phyloP scores from a whole-genome alignment of 1,140 invertebrate species.

The Papilio glaucus region DNA sequence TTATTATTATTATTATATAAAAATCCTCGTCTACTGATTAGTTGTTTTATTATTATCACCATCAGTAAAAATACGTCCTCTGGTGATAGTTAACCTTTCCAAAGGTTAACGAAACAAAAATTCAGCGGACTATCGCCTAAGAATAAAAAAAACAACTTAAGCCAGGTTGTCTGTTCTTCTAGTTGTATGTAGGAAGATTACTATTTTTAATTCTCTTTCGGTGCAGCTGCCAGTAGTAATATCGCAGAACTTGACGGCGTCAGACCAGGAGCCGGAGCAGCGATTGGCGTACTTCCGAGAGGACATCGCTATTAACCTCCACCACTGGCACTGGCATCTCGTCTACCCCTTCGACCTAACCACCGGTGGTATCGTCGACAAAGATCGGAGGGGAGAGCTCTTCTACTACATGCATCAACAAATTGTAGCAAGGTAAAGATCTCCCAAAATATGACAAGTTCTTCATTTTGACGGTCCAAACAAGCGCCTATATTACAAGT shows the following conservation, averaged over 20 bases:
- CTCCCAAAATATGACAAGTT: too few species aligned
- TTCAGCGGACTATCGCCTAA: too few species aligned
- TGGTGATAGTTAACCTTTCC: neutral
- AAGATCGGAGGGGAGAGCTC: slow-evolving; percentile 88
- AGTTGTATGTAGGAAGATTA: neutral
- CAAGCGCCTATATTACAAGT: too few species aligned
- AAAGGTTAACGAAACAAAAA: neutral
- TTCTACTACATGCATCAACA: slow-evolving; percentile 91
- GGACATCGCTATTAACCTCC: slow-evolving; percentile 86
- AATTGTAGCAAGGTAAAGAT: slow-evolving; percentile 83
- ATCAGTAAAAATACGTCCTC: neutral
- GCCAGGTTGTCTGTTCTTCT: too few species aligned
- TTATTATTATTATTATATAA: too few species aligned
- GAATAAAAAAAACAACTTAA: too few species aligned
- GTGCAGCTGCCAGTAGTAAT: slow-evolving; percentile 60
- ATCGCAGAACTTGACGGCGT: slow-evolving; percentile 87
- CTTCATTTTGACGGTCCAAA: too few species aligned
- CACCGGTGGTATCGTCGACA: slow-evolving; percentile 82
- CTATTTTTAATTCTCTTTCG: neutral
- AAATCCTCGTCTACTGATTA: too few species aligned
- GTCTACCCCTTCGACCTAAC: slow-evolving; percentile 85
- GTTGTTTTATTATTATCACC: neutral
- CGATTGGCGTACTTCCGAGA: slow-evolving; percentile 87
- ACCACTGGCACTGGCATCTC: slow-evolving; percentile 91
- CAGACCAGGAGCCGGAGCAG: slow-evolving; percentile 86